A percentile compares a stretch with the other conserved stretches of the same genome.
These are phyloP conservation scores for Anser cygnoides DNA, from an alignment of 2,113 vertebrate genomes.

Conservation along the genomic window DNA sequence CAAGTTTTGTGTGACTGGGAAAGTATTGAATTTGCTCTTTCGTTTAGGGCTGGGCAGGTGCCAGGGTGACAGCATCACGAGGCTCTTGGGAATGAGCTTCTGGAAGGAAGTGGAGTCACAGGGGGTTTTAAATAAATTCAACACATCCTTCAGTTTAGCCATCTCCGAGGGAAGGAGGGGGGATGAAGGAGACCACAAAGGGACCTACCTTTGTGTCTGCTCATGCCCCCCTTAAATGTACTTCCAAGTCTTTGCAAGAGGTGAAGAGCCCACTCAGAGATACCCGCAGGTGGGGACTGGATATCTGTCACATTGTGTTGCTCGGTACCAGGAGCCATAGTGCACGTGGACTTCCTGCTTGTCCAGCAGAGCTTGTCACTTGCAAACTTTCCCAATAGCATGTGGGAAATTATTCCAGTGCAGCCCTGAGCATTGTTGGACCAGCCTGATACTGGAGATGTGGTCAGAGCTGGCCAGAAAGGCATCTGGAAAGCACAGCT, in stretches of 20 bases:
- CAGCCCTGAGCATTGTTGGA: accelerated
- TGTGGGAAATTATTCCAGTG: not conserved
- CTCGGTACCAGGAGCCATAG: not conserved
- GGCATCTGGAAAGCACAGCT: not conserved
- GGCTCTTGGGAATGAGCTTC: not conserved
- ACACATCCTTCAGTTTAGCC: not conserved
- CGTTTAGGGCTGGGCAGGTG: not conserved
- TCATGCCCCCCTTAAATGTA: not conserved
- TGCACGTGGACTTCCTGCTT: not conserved
- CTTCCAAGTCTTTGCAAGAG: not conserved
- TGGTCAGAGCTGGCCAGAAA: not conserved
- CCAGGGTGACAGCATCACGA: not conserved
- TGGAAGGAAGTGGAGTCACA: not conserved
- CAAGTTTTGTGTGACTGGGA: constrained; percentile 32
- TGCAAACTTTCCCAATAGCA: too few species aligned
- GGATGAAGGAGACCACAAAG: not conserved
- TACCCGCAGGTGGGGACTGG: not conserved
- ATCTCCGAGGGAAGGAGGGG: not conserved
- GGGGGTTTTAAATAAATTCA: not conserved
- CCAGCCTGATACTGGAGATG: not conserved
- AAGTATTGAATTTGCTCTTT: constrained; percentile 35
- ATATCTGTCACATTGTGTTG: not conserved
- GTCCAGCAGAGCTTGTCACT: not conserved
- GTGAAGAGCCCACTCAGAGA: not conserved
- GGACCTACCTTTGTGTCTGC: not conserved